phyloP scores from a whole-genome alignment of 2,797 vertebrate species.

The Sphenodon punctatus region DNA sequence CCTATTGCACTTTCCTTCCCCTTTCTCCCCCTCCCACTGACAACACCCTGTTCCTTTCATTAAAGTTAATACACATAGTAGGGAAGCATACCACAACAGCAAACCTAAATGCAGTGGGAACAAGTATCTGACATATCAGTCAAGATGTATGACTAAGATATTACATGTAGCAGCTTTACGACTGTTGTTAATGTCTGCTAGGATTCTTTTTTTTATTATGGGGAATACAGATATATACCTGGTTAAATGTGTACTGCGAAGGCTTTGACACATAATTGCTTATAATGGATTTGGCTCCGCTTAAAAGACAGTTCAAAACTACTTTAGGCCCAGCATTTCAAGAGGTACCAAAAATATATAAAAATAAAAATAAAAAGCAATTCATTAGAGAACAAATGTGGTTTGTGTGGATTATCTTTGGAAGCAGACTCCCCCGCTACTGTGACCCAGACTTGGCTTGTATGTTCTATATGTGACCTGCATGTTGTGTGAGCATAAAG shows the following conservation, averaged over 20 bases:
- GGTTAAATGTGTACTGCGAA: not conserved
- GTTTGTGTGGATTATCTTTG: not conserved
- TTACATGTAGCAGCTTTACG: not conserved
- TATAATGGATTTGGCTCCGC: not conserved
- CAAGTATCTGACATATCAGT: not conserved
- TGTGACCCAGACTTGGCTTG: constrained; percentile 24
- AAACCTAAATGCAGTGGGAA: not conserved
- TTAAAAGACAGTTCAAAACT: not conserved
- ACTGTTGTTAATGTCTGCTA: not conserved
- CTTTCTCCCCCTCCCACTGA: no score
- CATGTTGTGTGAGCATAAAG: not conserved
- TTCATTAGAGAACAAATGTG: not conserved
- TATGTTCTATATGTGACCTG: not conserved
- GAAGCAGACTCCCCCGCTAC: constrained; percentile 11
- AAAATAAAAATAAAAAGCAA: no score
- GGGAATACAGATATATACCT: rapidly evolving
- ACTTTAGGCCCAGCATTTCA: not conserved
- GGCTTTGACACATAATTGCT: not conserved
- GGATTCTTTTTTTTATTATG: not conserved
- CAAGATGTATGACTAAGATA: not conserved
- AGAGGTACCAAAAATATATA: not conserved
- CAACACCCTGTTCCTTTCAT: not conserved
- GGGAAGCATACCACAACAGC: not conserved
- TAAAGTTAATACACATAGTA: not conserved
- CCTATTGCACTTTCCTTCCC: no score